Evolutionary conservation across 2,113 vertebrate species (phyloP), one percentile per base, ranked within the genome.

Genomic region (Garra rufa): DNA sequence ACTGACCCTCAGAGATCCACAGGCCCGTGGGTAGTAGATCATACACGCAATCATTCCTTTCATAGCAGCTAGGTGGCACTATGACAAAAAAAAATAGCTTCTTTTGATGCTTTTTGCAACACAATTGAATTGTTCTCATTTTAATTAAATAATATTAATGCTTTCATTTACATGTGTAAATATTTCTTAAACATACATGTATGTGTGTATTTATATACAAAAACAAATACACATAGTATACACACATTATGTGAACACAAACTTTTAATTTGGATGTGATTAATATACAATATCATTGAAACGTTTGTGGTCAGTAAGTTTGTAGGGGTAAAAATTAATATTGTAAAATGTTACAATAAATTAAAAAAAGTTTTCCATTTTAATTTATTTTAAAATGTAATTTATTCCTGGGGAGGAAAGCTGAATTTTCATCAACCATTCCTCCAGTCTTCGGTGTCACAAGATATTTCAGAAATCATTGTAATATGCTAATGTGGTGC

Each of bases 21-120:
- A 97, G 24, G 96, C 96, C 84, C 96, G 90, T 3, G 96, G 95
- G 83, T 97, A 98, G 84, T 92, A 95, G 19, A 81, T 94, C 96
- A 98, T 96, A 83, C 97, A 98, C 2, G 96, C 95, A 2, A 90
- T 95, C 95, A 97, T 96, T 24, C 96, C 97, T 82, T 97, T 96
- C 94, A 97, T 94, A 3, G 96, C 94, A 5, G 94, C 91, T 5
- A 95, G 89, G 77, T 97, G 95, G 90, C 95, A 97, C 97, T 98
- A 83, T 11, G 4, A 69, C 28, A 83, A 34, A 43, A 24, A 84
- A 55, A 55, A 2, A 3, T 0, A n/a, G n/a, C 6, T 15, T 26
- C 0, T 3, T 46, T 43, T 73, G 21, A 21, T 38, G n/a, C 43
- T 74, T 73, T 44, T 74, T 74, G 21, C 17, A 3, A 3, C 10